Evolutionary conservation across 2,888 invertebrate species (phyloP).

Genomic region (Drosophila mercatorum): DNA sequence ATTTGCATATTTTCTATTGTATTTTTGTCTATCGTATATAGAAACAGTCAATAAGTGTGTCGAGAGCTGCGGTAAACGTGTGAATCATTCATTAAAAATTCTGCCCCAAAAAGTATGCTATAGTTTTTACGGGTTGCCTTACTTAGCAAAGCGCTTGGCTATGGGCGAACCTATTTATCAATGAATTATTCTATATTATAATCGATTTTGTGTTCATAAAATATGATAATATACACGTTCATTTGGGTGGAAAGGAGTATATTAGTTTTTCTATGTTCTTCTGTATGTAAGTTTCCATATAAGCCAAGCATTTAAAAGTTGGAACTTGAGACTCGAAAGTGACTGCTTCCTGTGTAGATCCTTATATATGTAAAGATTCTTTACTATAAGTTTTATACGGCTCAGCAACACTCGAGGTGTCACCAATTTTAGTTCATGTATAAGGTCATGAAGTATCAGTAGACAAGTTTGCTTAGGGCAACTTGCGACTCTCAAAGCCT

Average conservation of each 20-base stretch:
- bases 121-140: neutral
- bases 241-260: neutral
- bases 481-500: too few relatives aligned
- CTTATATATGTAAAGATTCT: too few relatives aligned
- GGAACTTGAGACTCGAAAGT: neutral
- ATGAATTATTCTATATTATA: neutral
- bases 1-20: neutral
- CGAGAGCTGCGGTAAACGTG: too few relatives aligned
- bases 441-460: too few relatives aligned
- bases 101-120: constrained; percentile 6
- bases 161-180: neutral
- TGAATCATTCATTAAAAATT: neutral
- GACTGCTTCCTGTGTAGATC: too few relatives aligned
- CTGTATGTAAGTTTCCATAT: neutral
- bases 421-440: too few relatives aligned
- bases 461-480: too few relatives aligned
- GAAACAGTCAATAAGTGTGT: neutral
- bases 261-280: neutral
- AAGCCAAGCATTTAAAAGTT: neutral
- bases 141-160: neutral
- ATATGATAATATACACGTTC: neutral
- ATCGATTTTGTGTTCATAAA: neutral
- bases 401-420: too few relatives aligned
- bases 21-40: neutral
- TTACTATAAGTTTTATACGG: too few relatives aligned